Conservation (phyloP, 1,140 invertebrate species). For the Colletes gigas region DNA sequence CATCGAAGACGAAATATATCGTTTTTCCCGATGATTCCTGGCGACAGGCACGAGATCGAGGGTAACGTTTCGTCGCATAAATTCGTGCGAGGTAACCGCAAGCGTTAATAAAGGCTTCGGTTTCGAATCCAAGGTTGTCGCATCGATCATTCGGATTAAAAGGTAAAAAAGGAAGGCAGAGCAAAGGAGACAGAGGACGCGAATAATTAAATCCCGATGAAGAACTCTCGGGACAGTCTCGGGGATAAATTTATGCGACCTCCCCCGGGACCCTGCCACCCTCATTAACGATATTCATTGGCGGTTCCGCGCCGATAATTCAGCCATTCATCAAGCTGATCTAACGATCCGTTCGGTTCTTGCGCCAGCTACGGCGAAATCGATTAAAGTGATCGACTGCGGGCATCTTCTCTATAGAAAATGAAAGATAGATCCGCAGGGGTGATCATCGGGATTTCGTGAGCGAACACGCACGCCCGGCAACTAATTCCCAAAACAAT, state of each 20-base stretch:
- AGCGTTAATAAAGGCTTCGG: conserved; percentile 31
- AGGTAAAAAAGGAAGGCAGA: conserved; percentile 5
- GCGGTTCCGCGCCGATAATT: conserved; percentile 68
- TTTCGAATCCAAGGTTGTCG: conserved; percentile 2
- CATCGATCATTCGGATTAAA: conserved; percentile 19
- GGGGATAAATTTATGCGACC: conserved; percentile 59
- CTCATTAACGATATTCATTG: conserved; percentile 74
- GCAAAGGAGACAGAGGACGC: conserved; percentile 26
- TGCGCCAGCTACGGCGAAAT: conserved; percentile 61
- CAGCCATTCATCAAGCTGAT: conserved; percentile 70
- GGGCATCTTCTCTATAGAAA: conserved; percentile 40
- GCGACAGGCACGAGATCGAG: not conserved
- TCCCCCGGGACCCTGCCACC: conserved; percentile 38
- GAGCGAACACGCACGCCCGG: conserved; percentile 35
- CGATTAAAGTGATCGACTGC: conserved; percentile 73
- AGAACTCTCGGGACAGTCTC: conserved; percentile 12
- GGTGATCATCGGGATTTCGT: conserved; percentile 38
- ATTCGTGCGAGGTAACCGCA: conserved; percentile 1
- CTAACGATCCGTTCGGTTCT: conserved; percentile 69
- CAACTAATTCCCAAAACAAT: conserved; percentile 67
- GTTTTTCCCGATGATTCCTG: too few species aligned
- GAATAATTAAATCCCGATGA: conserved; percentile 63
- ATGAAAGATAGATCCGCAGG: conserved; percentile 49
- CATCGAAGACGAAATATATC: too few species aligned
- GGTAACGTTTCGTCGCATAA: not conserved